A percentile compares a stretch with the other conserved stretches of the same genome.
phyloP scores from a whole-genome alignment of 1,140 invertebrate genomes.

The Vanessa atalanta region DNA sequence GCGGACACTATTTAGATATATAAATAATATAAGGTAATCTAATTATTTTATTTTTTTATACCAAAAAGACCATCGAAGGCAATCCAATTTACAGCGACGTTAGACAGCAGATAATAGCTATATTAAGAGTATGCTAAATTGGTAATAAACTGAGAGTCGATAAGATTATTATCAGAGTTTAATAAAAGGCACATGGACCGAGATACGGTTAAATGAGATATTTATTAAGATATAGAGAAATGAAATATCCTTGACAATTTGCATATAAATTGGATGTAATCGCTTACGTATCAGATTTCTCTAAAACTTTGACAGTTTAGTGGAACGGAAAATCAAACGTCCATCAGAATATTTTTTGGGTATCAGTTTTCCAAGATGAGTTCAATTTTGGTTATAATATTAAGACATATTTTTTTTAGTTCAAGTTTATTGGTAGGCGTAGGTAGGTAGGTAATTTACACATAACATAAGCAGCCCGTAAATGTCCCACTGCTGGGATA shows the following conservation, averaged over 20 bases:
- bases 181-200: conserved; percentile 11
- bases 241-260: conserved; percentile 12
- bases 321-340: no score
- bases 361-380: no score
- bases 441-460: no score
- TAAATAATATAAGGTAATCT: no score
- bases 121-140: conserved; percentile 34
- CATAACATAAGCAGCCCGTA: no score
- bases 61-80: background rate
- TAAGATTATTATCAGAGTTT: conserved; percentile 27
- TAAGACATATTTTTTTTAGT: no score
- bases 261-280: conserved; percentile 11
- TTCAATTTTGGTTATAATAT: no score
- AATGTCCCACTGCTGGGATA: no score
- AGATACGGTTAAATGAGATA: conserved; percentile 20
- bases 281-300: background rate
- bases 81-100: conserved; percentile 18
- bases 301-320: no score
- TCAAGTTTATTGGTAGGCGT: no score
- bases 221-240: conserved; percentile 14
- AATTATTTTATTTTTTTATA: background rate
- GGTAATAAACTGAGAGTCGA: conserved; percentile 32
- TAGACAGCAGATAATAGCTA: conserved; percentile 27
- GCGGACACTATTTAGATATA: no score
- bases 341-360: no score